Percentiles rank a stretch among this genome's conserved stretches.
Conservation (phyloP, 1,140 invertebrate genomes). For the Hormaphis cornu region DNA sequence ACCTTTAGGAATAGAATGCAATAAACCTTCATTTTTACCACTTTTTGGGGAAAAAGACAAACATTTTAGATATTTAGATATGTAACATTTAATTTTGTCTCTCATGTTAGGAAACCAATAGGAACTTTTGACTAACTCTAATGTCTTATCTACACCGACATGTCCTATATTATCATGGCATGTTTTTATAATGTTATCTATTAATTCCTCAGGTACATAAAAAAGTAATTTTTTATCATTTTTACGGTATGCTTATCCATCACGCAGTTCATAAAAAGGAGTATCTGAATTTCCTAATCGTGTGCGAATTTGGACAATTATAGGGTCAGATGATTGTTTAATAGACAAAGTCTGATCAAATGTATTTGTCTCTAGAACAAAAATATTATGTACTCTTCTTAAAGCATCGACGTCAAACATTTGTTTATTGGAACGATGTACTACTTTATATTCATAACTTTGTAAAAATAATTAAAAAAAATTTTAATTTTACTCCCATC, state of each 20-base stretch:
- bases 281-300: background rate
- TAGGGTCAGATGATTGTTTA: background rate
- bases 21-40: background rate
- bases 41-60: background rate
- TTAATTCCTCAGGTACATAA: background rate
- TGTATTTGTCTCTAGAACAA: background rate
- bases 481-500: background rate
- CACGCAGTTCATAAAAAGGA: background rate
- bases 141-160: background rate
- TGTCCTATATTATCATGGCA: slow-evolving; percentile 1
- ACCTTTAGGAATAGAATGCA: slow-evolving; percentile 3
- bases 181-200: background rate
- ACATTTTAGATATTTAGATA: background rate
- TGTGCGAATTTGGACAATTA: background rate
- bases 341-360: background rate
- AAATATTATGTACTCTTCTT: background rate
- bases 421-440: background rate
- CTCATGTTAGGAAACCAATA: slow-evolving; percentile 16
- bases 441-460: background rate
- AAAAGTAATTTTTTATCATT: background rate
- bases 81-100: background rate
- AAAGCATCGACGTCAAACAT: slow-evolving; percentile 5
- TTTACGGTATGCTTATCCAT: slow-evolving; percentile 1
- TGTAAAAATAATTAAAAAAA: background rate
- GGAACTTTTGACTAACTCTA: background rate